phyloP scores from a whole-genome alignment of 2,113 vertebrate genomes.

The Eublepharis macularius region DNA sequence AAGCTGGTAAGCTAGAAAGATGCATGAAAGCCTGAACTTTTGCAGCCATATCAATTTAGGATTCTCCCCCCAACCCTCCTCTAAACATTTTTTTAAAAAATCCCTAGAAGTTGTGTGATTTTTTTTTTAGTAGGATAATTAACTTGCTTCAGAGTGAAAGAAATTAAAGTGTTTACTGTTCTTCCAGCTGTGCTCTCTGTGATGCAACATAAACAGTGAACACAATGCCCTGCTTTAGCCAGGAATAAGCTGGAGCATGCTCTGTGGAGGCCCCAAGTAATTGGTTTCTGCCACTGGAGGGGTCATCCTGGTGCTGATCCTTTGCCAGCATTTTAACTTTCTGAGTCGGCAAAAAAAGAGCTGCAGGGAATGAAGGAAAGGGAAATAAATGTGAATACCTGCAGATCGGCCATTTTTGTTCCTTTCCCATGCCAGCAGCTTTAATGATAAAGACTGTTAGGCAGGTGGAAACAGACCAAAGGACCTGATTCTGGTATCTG shows the following conservation, averaged over 20 bases:
- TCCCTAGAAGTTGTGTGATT: conserved; percentile 29
- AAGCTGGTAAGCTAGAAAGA: conserved; percentile 41
- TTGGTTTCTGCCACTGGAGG: conserved; percentile 45
- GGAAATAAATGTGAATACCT: conserved; percentile 45
- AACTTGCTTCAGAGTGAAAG: conserved; percentile 52
- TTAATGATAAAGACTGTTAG: conserved; percentile 35
- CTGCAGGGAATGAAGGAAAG: background rate
- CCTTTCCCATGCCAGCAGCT: conserved; percentile 30
- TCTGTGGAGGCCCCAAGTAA: conserved; percentile 19
- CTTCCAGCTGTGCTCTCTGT: conserved; percentile 68
- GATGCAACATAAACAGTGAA: conserved; percentile 59
- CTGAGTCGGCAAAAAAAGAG: conserved; percentile 68
- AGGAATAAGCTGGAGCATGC: conserved; percentile 5
- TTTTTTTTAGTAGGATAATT: conserved; percentile 18
- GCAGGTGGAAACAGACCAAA: conserved; percentile 33
- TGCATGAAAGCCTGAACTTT: conserved; percentile 50
- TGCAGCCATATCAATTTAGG: conserved; percentile 21
- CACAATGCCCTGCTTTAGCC: conserved; percentile 3
- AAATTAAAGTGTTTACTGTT: conserved; percentile 51
- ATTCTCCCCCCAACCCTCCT: fast-evolving
- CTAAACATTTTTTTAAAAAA: background rate
- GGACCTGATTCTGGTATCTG: conserved; percentile 46
- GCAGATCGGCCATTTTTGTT: conserved; percentile 48
- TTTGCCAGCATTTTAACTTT: conserved; percentile 43
- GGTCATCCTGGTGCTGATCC: conserved; percentile 33